Base-by-base conservation (phyloP, 2,113 vertebrate genomes). In the Crotalus horridus region DNA sequence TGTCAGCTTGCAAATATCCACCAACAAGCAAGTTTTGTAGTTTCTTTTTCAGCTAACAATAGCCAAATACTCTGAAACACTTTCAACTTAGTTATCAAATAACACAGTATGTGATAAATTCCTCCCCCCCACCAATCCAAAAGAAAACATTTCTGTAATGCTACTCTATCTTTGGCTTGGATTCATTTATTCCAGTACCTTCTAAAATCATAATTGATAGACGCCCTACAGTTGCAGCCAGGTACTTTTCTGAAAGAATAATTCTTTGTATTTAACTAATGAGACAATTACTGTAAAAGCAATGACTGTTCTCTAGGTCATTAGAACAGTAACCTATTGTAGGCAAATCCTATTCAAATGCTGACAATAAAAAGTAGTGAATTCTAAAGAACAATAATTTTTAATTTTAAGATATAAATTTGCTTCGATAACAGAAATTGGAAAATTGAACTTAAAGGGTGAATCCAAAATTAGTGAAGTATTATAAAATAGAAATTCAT, bases 11-110 rank as follows among this genome's bases (percentile, higher is more conserved):
- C 89, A 88, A 24, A 54, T 54, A 43, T 88, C 48, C 1, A 20
- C 51, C 26, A 43, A 29, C 23, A 88, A 58, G 51, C 48, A 92
- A 59, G 59, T 0, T 6, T 5, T 15, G 55, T 4, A 29, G 85
- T 85, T 93, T 92, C 88, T 91, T 96, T 74, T 74, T 51, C 33
- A 48, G 56, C 39, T 15, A 48, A 56, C 29, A 93, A 51, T 53
- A 21, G 26, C 20, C n/a, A 33, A 51, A 69, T 54, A 12, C 6
- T 6, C 46, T 39, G 64, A 26, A 69, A 56, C 15, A 20, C 51
- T 56, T 89, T 56, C 4, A 21, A 64, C 8, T 46, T 87, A 59
- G 54, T 29, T 59, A 87, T 21, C 26, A 81, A 29, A 46, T 90
- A 24, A 64, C 48, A 54, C 46, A 69, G 7, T 54, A 23, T 6